phyloP scores from a whole-genome alignment of 37 sponge, comb jelly and placozoan genomes.

The Tethya wilhelma region DNA sequence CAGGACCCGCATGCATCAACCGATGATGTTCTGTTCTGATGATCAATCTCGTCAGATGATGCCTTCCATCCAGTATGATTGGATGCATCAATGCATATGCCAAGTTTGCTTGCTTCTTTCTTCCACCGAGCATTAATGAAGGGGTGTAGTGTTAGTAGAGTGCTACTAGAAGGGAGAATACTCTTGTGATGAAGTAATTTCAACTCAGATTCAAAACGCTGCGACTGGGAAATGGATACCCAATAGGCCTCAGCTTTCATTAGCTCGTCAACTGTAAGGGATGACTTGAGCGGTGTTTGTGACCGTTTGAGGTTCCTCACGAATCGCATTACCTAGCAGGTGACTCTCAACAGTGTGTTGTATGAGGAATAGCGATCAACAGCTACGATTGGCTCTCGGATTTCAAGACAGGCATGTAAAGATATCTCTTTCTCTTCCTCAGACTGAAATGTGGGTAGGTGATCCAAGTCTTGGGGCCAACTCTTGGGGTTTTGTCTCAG shows the following conservation, averaged over 20 bases:
- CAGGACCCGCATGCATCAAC: slow-evolving; percentile 40
- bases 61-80: slow-evolving; percentile 18
- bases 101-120: background rate
- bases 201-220: background rate
- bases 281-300: slow-evolving; percentile 9
- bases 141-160: background rate
- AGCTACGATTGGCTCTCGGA: slow-evolving; percentile 6
- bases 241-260: slow-evolving; percentile 1
- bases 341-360: slow-evolving; percentile 8
- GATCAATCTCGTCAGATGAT: slow-evolving; percentile 22
- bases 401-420: background rate
- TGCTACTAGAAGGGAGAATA: background rate
- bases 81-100: slow-evolving; percentile 15
- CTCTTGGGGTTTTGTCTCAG: slow-evolving; percentile 19
- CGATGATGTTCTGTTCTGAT: slow-evolving; percentile 20
- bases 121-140: background rate
- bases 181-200: background rate
- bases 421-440: slow-evolving; percentile 19
- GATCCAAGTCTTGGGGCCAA: slow-evolving; percentile 9
- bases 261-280: slow-evolving; percentile 11
- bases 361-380: slow-evolving; percentile 22
- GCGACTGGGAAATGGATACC: background rate
- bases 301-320: slow-evolving; percentile 4
- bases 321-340: slow-evolving; percentile 23
- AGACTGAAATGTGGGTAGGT: background rate